Conservation (phyloP, 2,888 invertebrate genomes). For the Ennomos fuscantarius region DNA sequence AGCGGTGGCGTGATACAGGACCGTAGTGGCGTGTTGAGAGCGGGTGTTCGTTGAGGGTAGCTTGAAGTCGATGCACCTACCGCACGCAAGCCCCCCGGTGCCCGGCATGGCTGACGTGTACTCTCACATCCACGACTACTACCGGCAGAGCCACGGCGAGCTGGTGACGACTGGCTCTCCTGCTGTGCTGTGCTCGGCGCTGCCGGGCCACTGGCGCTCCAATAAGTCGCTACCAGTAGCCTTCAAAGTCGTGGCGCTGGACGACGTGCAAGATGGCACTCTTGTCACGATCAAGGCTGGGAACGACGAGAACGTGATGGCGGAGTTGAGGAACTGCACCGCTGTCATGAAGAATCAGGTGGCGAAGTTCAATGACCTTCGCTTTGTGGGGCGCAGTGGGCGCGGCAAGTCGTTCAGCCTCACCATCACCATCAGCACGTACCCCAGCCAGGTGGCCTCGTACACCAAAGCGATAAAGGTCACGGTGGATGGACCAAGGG, state of each 20-base stretch:
- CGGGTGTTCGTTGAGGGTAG: constrained; percentile 63
- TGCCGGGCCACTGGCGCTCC: constrained; percentile 98
- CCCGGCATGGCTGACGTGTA: constrained; percentile 90
- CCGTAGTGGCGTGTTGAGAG: constrained; percentile 74
- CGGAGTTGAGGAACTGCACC: constrained; percentile 96
- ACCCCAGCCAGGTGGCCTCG: constrained; percentile 93
- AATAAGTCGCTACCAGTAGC: constrained; percentile 98
- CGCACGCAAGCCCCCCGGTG: constrained; percentile 84
- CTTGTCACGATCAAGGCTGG: constrained; percentile 97
- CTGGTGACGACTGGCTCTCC: constrained; percentile 98
- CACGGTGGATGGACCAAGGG: constrained; percentile 99
- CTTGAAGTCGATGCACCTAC: constrained; percentile 88
- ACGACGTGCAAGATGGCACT: constrained; percentile 97
- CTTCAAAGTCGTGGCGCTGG: constrained; percentile 97
- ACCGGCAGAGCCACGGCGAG: constrained; percentile 96
- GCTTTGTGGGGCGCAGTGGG: constrained; percentile 98
- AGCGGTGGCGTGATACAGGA: constrained; percentile 70
- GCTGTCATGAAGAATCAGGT: constrained; percentile 99
- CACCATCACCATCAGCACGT: constrained; percentile 95
- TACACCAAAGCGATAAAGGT: constrained; percentile 99
- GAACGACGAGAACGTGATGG: constrained; percentile 99
- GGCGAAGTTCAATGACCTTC: constrained; percentile 98
- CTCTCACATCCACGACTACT: constrained; percentile 90
- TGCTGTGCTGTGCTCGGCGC: constrained; percentile 95
- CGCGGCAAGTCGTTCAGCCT: constrained; percentile 97